These are phyloP conservation scores for Lasioglossum morio DNA, from an alignment of 2,888 invertebrate species.

Conservation along the genomic window DNA sequence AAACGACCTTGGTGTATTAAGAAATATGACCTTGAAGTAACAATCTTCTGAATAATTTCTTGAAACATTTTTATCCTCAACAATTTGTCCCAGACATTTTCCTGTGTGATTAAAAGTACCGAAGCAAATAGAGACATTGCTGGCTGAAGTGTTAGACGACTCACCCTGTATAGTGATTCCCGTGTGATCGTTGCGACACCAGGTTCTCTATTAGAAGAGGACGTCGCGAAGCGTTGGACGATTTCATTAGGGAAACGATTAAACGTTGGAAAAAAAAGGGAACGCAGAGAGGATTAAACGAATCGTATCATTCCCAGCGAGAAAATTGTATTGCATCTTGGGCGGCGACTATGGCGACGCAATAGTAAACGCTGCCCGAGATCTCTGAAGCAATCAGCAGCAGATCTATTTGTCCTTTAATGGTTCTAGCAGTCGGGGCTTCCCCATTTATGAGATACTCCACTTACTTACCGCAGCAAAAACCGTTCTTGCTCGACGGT, in stretches of 20 bases:
- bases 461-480: background rate
- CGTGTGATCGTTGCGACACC: background rate
- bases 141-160: background rate
- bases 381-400: background rate
- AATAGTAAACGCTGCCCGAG: background rate
- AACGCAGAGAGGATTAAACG: background rate
- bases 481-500: background rate
- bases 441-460: background rate
- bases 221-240: background rate
- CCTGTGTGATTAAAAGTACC: too few relatives aligned
- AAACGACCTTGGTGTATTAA: too few relatives aligned
- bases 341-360: background rate
- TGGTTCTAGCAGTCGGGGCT: slow-evolving; percentile 3
- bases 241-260: slow-evolving; percentile 4
- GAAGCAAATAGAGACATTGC: background rate
- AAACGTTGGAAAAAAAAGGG: background rate
- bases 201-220: background rate
- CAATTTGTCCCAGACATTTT: too few relatives aligned
- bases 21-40: too few relatives aligned
- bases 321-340: background rate
- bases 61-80: too few relatives aligned
- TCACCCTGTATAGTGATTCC: background rate
- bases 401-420: slow-evolving; percentile 39
- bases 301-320: background rate
- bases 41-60: too few relatives aligned